Evolutionary conservation across 2,888 invertebrate species (phyloP), one percentile per base, ranked within the genome.

Genomic region (Cetonia aurata): DNA sequence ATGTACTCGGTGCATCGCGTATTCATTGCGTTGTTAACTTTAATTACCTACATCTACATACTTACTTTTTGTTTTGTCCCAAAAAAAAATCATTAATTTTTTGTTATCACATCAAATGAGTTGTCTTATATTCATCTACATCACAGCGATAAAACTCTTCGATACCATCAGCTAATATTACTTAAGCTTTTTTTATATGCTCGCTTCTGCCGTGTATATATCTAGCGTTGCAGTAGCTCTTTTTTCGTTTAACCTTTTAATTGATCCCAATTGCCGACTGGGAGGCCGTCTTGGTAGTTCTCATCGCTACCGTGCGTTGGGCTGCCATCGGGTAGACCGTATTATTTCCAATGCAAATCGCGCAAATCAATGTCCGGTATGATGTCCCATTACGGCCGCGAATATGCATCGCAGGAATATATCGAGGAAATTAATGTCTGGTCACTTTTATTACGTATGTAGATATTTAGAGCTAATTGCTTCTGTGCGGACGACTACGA

Each of bases 231-330:
- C 6, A 37, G 37, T 42, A 41, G 41, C 41, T 41, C 10, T 57
- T 57, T 57, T 57, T 81, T 78, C 81, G 81, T 76, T 83, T 83
- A 83, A 83, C 83, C 83, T 80, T 78, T 79, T 80, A 82, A 82
- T 83, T 83, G 82, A 82, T 77, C 82, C 77, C 82, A 82, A 83
- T 83, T 81, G 37, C 37, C 15, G 19, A 37, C 57, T 41, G 44
- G n/a, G 48, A 48, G 56, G 56, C 17, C 41, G 57, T 17, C 41
- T 57, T 8, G 37, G 37, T 13, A 9, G 57, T 57, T 57, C 41
- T 42, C 57, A 57, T 57, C 41, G 9, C 37, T 9, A 19, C 57
- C 9, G 17, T 41, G 17, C 15, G 17, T n/a, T 13, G 9, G 17
- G 17, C 19, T 37, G 10, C 37, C 9, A 10, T 10, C 37, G 6